Conservation (phyloP, 1,140 invertebrate genomes). For the Drosophila lini region DNA sequence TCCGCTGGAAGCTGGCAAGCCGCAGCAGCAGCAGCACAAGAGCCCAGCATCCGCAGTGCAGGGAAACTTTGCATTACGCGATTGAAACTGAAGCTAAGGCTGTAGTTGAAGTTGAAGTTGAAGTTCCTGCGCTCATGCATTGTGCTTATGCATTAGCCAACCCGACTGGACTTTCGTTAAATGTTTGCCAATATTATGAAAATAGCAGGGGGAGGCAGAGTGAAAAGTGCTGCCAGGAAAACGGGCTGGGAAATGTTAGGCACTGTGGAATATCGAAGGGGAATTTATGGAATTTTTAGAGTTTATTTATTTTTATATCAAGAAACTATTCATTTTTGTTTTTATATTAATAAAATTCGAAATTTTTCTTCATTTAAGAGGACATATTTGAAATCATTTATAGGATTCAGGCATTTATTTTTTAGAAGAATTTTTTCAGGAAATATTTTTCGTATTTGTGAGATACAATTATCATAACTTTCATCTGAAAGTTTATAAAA, state of each 20-base stretch:
- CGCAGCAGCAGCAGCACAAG: constrained; percentile 10
- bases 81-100: background rate
- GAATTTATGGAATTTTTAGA: too few relatives aligned
- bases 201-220: constrained; percentile 24
- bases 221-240: constrained; percentile 8
- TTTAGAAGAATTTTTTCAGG: background rate
- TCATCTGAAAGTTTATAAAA: background rate
- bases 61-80: constrained; percentile 31
- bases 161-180: constrained; percentile 59
- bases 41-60: constrained; percentile 27
- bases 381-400: background rate
- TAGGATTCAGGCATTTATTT: background rate
- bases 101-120: constrained; percentile 10
- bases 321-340: background rate
- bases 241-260: constrained; percentile 13
- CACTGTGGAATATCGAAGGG: background rate
- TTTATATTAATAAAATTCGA: background rate
- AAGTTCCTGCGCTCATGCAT: constrained; percentile 33
- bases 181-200: constrained; percentile 61
- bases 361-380: background rate
- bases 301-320: too few relatives aligned
- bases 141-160: constrained; percentile 27
- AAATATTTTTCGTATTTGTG: background rate
- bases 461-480: background rate
- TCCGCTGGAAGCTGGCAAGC: background rate